Base-by-base conservation (phyloP, 1,140 invertebrate species). In the Phthorimaea operculella region DNA sequence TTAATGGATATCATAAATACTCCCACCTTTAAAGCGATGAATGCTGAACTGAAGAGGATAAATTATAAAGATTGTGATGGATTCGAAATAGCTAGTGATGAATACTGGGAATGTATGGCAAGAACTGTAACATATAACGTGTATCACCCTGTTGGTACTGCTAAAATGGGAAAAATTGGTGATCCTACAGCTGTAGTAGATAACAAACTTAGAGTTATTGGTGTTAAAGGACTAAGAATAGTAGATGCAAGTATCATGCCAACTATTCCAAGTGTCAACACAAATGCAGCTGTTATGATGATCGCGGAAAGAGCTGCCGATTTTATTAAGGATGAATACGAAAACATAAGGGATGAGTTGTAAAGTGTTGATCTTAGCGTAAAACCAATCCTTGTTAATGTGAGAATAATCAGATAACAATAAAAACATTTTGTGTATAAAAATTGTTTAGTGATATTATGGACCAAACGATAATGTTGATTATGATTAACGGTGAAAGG, bases 271-370 rank as follows among this genome's bases (percentile, higher is more conserved):
- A 88, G 87, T 39, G 92, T 90, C 0, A 94, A 95, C 71, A 89
- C 90, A 0, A 92, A 92, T 62, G 91, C 92, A 1, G 88, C 90
- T 0, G 88, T 90, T 2, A 88, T 90, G 62, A 96, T 97, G 95
- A 92, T 98, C 44, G 96, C n/a, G n/a, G 96, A 98, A 77, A 92
- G 94, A 70, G 93, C 89, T 0, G 89, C 94, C 0, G 93, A 96
- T 72, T 88, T 96, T 66, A 94, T 97, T 17, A 92, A 92, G 60
- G 78, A 87, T 61, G 88, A 89, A 62, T 88, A 72, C 64, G 12
- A 15, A 9, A 17, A 5, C 5, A 14, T 47, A 14, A 47, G 16
- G 15, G 44, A 47, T 47, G 44, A 47, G 44, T 17, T 47, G n/a
- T 47, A 15, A 47, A 14, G 4, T 28, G 21, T 28, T 6, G 21